phyloP scores from a whole-genome alignment of 2,113 vertebrate species.

The Alexandromys fortis region DNA sequence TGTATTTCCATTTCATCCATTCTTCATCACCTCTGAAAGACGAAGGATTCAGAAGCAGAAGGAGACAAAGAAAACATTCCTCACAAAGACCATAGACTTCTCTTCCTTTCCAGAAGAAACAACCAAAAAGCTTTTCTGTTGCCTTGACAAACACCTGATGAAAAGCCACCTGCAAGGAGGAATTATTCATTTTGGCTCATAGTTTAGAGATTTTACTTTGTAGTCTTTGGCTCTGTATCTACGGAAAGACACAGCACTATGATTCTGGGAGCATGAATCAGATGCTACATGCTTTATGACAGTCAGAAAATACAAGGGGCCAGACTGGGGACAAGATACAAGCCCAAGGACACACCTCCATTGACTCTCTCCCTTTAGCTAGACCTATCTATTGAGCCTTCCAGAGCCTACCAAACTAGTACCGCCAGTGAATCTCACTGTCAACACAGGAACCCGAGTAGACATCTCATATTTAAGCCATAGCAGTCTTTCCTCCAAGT shows the following conservation, averaged over 20 bases:
- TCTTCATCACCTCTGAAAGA: background rate
- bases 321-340: background rate
- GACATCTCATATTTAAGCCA: background rate
- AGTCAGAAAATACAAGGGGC: background rate
- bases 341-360: background rate
- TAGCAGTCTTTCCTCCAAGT: background rate
- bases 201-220: background rate
- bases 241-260: background rate
- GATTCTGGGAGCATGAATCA: background rate
- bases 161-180: background rate
- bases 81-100: background rate
- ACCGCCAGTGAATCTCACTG: rapidly evolving
- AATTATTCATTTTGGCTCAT: background rate
- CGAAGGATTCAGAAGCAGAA: background rate
- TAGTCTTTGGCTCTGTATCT: background rate
- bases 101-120: background rate
- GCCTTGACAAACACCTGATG: background rate
- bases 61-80: background rate
- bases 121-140: background rate
- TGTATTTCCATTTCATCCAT: background rate
- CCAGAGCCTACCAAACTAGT: background rate
- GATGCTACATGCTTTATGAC: background rate
- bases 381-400: background rate
- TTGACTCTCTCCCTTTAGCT: background rate
- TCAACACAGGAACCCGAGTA: background rate